phyloP scores from a whole-genome alignment of 1,140 invertebrate species.

The Maconellicoccus hirsutus region DNA sequence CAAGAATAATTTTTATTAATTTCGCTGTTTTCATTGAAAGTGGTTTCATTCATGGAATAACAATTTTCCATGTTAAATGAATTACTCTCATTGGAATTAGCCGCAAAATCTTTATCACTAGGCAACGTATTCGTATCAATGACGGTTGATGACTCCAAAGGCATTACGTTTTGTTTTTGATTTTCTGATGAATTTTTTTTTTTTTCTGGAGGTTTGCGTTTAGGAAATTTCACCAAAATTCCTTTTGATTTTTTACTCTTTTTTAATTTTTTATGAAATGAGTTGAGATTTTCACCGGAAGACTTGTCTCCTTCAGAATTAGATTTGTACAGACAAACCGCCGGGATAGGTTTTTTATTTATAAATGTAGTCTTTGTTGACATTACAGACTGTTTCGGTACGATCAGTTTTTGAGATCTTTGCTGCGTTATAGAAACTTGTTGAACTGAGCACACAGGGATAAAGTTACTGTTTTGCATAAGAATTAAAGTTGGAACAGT shows the following conservation, averaged over 20 bases:
- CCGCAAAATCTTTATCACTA: background rate
- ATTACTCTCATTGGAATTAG: background rate
- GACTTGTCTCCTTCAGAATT: constrained; percentile 26
- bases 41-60: background rate
- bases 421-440: constrained; percentile 11
- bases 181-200: constrained; percentile 16
- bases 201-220: constrained; percentile 27
- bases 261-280: constrained; percentile 24
- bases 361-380: constrained; percentile 24
- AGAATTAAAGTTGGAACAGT: constrained; percentile 23
- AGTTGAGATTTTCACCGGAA: constrained; percentile 24
- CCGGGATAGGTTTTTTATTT: constrained; percentile 25
- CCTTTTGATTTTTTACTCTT: constrained; percentile 26
- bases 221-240: constrained; percentile 25
- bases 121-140: too few species aligned
- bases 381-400: constrained; percentile 23
- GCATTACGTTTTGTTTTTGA: background rate
- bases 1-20: background rate
- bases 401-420: constrained; percentile 23
- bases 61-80: background rate
- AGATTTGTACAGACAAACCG: constrained; percentile 28
- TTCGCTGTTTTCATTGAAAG: background rate
- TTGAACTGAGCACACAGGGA: constrained; percentile 23
- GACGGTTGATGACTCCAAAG: background rate
- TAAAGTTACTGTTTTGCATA: constrained; percentile 22